Conservation (phyloP, 37 sponge, comb jelly and placozoan species). For the Ephydatia muelleri region DNA sequence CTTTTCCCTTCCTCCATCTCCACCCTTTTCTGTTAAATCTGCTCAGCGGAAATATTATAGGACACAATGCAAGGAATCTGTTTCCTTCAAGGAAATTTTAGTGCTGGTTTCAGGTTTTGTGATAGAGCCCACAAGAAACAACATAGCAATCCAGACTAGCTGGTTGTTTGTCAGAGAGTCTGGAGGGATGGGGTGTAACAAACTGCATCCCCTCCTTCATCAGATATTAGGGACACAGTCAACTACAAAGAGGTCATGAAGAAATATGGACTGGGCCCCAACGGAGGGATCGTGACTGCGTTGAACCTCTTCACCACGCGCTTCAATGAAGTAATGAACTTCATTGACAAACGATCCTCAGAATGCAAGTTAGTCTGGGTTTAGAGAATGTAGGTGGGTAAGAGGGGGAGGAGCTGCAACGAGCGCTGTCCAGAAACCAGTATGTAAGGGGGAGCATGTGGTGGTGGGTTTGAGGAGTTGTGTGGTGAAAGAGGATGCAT, state of each 20-base stretch:
- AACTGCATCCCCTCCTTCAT: no score
- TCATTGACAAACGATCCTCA: slow-evolving; percentile 66
- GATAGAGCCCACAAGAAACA: background rate
- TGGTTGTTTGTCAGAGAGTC: background rate
- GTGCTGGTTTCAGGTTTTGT: background rate
- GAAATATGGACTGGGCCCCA: slow-evolving; percentile 94
- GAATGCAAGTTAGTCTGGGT: slow-evolving; percentile 47
- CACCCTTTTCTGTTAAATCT: background rate
- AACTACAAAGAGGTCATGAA: slow-evolving; percentile 98
- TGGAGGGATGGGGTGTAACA: no score
- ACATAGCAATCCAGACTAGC: background rate
- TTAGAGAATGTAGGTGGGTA: no score
- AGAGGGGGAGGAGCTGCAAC: no score
- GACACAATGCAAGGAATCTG: background rate
- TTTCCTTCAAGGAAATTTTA: background rate
- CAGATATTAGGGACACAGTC: slow-evolving; percentile 95
- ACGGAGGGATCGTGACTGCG: slow-evolving; percentile 94
- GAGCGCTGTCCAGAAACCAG: no score
- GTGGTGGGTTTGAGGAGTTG: no score
- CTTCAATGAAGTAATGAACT: slow-evolving; percentile 90
- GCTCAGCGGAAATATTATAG: background rate
- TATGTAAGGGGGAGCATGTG: no score
- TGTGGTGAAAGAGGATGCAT: no score
- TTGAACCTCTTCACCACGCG: slow-evolving; percentile 96
- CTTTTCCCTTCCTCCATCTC: background rate